Evolutionary conservation across 2,888 invertebrate species (phyloP), one percentile per base, ranked within the genome.

Genomic region (Cecidostiba fungosa): DNA sequence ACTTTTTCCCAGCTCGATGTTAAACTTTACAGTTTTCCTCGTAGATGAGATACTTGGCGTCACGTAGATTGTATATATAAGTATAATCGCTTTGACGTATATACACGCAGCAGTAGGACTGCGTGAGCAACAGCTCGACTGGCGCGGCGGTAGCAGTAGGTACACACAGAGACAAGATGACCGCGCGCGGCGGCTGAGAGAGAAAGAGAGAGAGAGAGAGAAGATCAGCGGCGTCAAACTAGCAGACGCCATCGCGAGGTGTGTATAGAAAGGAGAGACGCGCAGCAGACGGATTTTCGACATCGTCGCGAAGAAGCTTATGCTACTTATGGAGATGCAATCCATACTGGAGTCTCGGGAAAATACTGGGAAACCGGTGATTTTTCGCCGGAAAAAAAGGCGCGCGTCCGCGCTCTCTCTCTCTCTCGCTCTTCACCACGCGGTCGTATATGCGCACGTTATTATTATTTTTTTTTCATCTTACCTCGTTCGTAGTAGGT

Each of bases 221-320:
- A 26, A 62, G 32, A 43, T 72, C 59, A 88, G 89, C 89, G 89
- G 92, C 90, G 89, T 90, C 90, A 90, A 88, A 89, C 91, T 93
- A 93, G 93, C 93, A 93, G 93, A 93, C 93, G 93, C 93, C 93
- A 93, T 93, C 82, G 76, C 43, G 43, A 39, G 6, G 10, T 32
- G 3, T 32, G 12, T 43, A 32, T 19, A 72, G 0, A 29, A 0
- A 19, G 19, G 29, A 14, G 91, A 90, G 92, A 91, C 92, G 92
- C 92, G 91, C 90, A 93, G 93, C 93, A 93, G 93, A 93, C 93
- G 93, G 92, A 89, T 91, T 92, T 92, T 90, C 88, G 78, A 74
- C 50, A 66, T 87, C 86, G 88, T 73, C 81, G 78, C 70, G 43
- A 12, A 66, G 36, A 16, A 76, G 19, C 36, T 47, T n/a, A 6